A percentile compares a stretch with the other conserved stretches of the same genome.
Conservation (phyloP, 2,888 invertebrate genomes). For the Oscheius onirici region DNA sequence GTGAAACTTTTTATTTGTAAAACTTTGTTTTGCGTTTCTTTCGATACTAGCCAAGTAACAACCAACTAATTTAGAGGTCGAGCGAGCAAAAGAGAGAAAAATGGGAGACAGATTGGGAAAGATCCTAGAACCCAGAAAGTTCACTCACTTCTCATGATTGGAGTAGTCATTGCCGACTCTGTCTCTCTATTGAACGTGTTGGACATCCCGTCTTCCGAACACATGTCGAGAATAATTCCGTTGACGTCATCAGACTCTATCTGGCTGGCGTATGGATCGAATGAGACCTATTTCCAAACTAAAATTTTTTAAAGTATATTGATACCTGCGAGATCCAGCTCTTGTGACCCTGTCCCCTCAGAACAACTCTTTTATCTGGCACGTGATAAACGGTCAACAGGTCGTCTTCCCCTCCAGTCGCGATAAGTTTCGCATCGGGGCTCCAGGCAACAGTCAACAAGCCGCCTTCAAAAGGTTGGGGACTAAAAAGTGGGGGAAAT, state of each 20-base stretch:
- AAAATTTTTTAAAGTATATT: slow-evolving; percentile 74
- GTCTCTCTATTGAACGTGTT: slow-evolving; percentile 17
- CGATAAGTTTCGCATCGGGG: slow-evolving; percentile 88
- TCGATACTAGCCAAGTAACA: no score
- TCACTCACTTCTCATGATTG: slow-evolving; percentile 9
- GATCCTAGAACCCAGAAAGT: background rate
- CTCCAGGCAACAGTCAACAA: slow-evolving; percentile 98
- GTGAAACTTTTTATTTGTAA: no score
- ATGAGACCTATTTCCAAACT: slow-evolving; percentile 58
- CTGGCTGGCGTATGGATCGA: slow-evolving; percentile 79
- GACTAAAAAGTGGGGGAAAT: background rate
- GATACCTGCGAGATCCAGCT: slow-evolving; percentile 96
- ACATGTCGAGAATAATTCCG: slow-evolving; percentile 37
- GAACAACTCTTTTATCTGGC: slow-evolving; percentile 81
- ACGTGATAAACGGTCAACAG: slow-evolving; percentile 96
- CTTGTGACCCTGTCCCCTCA: slow-evolving; percentile 95
- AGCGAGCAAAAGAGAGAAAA: background rate
- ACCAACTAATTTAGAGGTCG: no score
- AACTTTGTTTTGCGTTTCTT: no score
- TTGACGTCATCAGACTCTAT: slow-evolving; percentile 74
- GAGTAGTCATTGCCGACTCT: slow-evolving; percentile 26
- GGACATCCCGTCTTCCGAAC: slow-evolving; percentile 45
- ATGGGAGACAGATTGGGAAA: background rate
- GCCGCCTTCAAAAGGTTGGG: slow-evolving; percentile 76
- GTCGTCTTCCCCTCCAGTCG: slow-evolving; percentile 98